These are phyloP conservation scores for Glyptemys insculpta DNA, from an alignment of 2,797 vertebrate species.

Conservation along the genomic window DNA sequence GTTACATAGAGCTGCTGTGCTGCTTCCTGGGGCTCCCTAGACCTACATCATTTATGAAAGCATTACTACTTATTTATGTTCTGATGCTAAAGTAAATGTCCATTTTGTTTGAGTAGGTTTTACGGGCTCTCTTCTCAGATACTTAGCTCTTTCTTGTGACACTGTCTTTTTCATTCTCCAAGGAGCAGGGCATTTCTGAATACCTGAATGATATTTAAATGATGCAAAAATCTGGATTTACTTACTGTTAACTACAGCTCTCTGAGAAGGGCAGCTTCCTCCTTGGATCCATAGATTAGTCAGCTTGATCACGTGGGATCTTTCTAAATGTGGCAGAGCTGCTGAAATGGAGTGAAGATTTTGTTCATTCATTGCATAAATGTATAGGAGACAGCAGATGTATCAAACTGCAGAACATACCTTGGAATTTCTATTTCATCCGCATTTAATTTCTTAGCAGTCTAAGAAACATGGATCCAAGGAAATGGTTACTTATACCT, in stretches of 20 bases:
- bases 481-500: neutral
- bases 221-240: constrained; percentile 22
- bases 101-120: constrained; percentile 72
- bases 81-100: constrained; percentile 71
- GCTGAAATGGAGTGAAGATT: neutral
- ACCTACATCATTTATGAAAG: constrained; percentile 75
- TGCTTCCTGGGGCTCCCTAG: constrained; percentile 59
- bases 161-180: constrained; percentile 23
- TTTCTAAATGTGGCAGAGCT: neutral
- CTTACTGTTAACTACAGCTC: neutral
- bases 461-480: neutral
- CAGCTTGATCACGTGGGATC: neutral
- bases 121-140: constrained; percentile 58
- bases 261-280: neutral
- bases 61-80: constrained; percentile 76
- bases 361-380: neutral
- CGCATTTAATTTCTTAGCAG: constrained; percentile 3
- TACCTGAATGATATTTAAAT: constrained; percentile 11
- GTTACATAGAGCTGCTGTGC: constrained; percentile 49
- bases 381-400: neutral
- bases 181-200: constrained; percentile 24
- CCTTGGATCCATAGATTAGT: neutral
- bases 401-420: neutral
- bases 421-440: neutral
- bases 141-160: constrained; percentile 31